Base-by-base conservation (phyloP, 2,113 vertebrate species). In the Caloenas nicobarica region DNA sequence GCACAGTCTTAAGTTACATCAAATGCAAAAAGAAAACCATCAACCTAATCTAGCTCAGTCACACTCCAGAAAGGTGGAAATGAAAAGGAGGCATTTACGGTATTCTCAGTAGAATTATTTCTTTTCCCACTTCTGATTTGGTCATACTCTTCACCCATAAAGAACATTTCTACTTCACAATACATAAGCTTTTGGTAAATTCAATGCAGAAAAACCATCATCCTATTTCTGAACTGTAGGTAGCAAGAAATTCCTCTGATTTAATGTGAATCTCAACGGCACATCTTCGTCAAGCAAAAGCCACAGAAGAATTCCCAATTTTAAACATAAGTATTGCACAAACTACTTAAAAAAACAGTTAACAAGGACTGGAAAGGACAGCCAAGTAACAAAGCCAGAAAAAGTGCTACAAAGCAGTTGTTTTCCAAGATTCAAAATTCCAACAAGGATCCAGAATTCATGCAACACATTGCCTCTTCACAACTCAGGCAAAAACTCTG, bases 301-400 rank as follows among this genome's bases (percentile, higher is more conserved):
- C 9, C 74, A 88, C 21, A n/a, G 15, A 50, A 78, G 38, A 57
- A 25, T 5, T 66, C 19, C 34, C 7, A 2, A 22, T 66, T 80
- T 93, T 53, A 57, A 88, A 66, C 7, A 31, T 2, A 81, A 58
- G 13, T 40, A 62, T 18, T 50, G 17, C 33, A 73, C 28, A 58
- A 87, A 42, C 18, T 81, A 61, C 24, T 66, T 66, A 57, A 60
- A 51, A 76, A 44, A 90, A 80, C 16, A 86, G 53, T 60, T 88
- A 80, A 65, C 31, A 58, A 85, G 53, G 42, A 60, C 9, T 88
- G 53, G 76, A 73, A 93, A 95, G 51, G 64, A 83, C 62, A 86
- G 90, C 10, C 81, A 89, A 93, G 70, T 73, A 96, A 79, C 31
- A 93, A 91, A 74, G 73, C 33, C 79, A 91, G 58, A 73, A 42